Conservation (phyloP, 2,797 vertebrate species). For the Fringilla coelebs region DNA sequence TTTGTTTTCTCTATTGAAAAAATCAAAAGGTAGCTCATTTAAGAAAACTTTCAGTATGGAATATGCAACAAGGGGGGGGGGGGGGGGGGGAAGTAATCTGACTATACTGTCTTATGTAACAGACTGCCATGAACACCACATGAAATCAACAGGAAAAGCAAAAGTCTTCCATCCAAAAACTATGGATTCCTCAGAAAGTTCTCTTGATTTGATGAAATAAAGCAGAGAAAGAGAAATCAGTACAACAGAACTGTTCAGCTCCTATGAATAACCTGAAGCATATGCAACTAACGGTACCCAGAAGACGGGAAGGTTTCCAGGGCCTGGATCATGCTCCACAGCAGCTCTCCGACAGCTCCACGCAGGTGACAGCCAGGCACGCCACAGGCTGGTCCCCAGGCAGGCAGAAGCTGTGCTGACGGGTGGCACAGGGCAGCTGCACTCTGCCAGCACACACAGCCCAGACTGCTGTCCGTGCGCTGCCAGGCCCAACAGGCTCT, state of each 20-base stretch:
- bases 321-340: accelerated
- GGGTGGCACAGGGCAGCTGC: no score
- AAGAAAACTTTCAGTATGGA: background rate
- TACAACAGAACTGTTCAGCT: background rate
- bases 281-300: background rate
- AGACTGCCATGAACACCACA: background rate
- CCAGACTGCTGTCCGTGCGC: background rate
- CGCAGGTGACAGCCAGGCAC: background rate
- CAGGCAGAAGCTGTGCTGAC: background rate
- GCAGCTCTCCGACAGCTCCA: background rate
- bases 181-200: background rate
- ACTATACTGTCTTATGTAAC: background rate
- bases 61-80: background rate
- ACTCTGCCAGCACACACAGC: background rate
- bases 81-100: background rate
- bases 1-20: background rate
- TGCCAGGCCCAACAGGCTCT: background rate
- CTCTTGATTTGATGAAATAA: background rate
- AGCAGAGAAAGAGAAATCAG: background rate
- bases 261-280: background rate
- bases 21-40: background rate
- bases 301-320: background rate
- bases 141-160: background rate
- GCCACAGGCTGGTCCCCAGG: no score
- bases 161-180: background rate